Percentiles rank a stretch among this genome's conserved stretches.
Conservation (phyloP, 2,888 invertebrate genomes). For the Oligia strigilis region DNA sequence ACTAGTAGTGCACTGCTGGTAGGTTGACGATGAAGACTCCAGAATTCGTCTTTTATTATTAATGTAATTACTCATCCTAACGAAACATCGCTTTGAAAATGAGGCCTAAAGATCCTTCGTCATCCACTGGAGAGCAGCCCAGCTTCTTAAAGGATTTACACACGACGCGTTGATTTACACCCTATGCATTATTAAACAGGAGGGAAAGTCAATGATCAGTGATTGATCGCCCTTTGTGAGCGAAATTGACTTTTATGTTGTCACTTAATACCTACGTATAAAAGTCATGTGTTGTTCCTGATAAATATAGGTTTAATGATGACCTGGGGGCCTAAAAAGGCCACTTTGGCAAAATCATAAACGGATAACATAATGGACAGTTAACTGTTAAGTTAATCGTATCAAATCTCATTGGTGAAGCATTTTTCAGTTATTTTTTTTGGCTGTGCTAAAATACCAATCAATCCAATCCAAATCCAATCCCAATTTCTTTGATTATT, state of each 20-base stretch:
- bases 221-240: slow-evolving; percentile 48
- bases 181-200: slow-evolving; percentile 30
- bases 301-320: neutral
- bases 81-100: neutral
- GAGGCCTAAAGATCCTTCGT: neutral
- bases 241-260: slow-evolving; percentile 31
- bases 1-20: too few species aligned
- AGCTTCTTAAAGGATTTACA: slow-evolving; percentile 37
- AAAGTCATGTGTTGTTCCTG: slow-evolving; percentile 1
- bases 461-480: too few species aligned
- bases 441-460: too few species aligned
- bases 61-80: neutral
- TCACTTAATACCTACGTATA: neutral
- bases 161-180: slow-evolving; percentile 8
- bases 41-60: neutral
- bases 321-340: too few species aligned
- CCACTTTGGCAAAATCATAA: too few species aligned
- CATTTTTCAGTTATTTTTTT: too few species aligned
- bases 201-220: slow-evolving; percentile 25
- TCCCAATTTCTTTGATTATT: too few species aligned
- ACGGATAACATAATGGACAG: too few species aligned
- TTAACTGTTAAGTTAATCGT: too few species aligned
- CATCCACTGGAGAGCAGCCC: neutral
- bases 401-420: too few species aligned
- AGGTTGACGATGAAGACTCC: neutral